Base-by-base conservation (phyloP, 2,797 vertebrate species). In the Smutsia temminckii region DNA sequence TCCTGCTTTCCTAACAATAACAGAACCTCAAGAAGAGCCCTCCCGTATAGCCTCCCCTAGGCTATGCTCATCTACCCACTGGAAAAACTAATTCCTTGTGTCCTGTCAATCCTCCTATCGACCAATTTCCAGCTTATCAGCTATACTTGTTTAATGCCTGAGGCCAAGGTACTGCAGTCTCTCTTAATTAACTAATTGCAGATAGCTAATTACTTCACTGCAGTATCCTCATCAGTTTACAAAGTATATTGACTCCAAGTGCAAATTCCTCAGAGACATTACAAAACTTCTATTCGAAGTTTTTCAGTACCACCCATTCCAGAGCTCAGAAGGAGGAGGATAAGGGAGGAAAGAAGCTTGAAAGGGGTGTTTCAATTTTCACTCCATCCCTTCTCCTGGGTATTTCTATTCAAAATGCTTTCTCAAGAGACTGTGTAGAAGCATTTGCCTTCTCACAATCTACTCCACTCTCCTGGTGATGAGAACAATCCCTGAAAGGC, bases 181-280 rank as follows among this genome's bases (percentile, higher is more conserved):
- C 93, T 95, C 79, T 95, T 97, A 97, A 97, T 97, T 95, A 96
- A 94, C 90, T 86, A 94, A 71, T 55, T 95, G 85, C 49, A 84
- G 75, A 86, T 27, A 59, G 88, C 61, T 95, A 95, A 97, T 97
- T 97, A 93, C 23, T 72, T 94, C 77, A 84, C 46, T 25, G 20
- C 34, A 69, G 69, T 69, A 78, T 89, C 72, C 72, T 94, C 89
- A 91, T 93, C 88, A 89, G 78, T 91, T 81, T 91, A 93, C 37
- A 93, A 89, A 78, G 64, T 51, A 89, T 93, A 96, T 89, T 89
- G 93, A 89, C 91, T 97, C 40, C 23, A 55, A 88, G 63, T 93
- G 63, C 92, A 96, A 85, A 75, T 51, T 46, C 59, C 85, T 95
- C 74, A 84, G 91, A 94, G 68, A 77, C 77, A 57, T 64, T 34